Evolutionary conservation across 2,797 vertebrate species (phyloP), one percentile per base, ranked within the genome.

Genomic region (Valencia hispanica): DNA sequence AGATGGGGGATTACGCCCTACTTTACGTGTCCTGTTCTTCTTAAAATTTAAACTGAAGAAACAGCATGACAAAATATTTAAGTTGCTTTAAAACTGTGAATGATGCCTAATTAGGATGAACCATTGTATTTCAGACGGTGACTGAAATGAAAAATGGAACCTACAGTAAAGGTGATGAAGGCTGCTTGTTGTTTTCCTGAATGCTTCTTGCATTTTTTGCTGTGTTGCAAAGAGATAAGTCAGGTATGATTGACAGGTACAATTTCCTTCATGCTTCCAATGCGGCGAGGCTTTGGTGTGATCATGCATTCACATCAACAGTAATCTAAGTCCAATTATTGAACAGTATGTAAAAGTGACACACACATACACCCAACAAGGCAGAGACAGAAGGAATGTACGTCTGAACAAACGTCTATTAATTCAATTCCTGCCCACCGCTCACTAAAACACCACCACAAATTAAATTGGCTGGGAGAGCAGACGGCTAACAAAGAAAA

Each of bases 281-380:
- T 72, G 75, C 75, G 10, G 77, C 22, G 68, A 84, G 75, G 77
- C 80, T 59, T 87, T 87, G 32, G 90, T 93, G 93, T 93, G 93
- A 93, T 94, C 94, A 91, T 93, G 94, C 95, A 94, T 94, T 94
- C 91, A 79, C 94, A 95, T 95, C 90, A 88, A 90, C 90, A 92
- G 94, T 95, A 91, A 95, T 95, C 92, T 91, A 88, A 90, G 91
- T 94, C 91, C 94, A 95, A 94, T 96, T 95, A 96, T 95, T 94
- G 95, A 94, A 85, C 90, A 75, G 86, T 87, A 88, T 82, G 91
- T 91, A 89, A 91, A 87, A 89, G 53, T 73, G 76, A 93, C 87
- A 79, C 91, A 91, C 57, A 9, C 57, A 20, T 2, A 6, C 30
- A 61, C 87, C 80, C 85, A 81, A 79, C 73, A 74, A 53, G 83